A percentile compares a stretch with the other conserved stretches of the same genome.
These are phyloP conservation scores for Drosophila erecta DNA, from an alignment of 1,140 invertebrate genomes.

Conservation along the genomic window DNA sequence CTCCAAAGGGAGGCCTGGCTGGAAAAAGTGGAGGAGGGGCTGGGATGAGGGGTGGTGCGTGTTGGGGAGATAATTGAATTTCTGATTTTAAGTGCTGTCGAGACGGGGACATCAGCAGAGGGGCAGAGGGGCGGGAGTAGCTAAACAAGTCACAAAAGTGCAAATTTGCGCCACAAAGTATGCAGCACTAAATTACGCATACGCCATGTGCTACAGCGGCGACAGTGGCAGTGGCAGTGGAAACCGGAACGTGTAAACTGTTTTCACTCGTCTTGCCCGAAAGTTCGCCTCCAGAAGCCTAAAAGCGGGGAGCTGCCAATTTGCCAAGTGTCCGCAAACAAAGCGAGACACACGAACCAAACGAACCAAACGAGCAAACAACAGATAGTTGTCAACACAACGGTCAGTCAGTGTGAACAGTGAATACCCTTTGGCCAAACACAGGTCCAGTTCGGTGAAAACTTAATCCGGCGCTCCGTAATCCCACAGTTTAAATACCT, in stretches of 20 bases:
- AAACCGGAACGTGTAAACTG: constrained; percentile 68
- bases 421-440: not conserved
- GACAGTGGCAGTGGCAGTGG: constrained; percentile 10
- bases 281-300: constrained; percentile 5
- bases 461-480: too few species aligned
- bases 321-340: constrained; percentile 79
- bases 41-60: constrained; percentile 4
- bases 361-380: constrained; percentile 42
- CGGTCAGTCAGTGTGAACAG: not conserved
- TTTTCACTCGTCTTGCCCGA: constrained; percentile 19
- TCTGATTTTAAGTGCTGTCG: constrained; percentile 78
- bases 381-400: constrained; percentile 35
- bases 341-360: constrained; percentile 43
- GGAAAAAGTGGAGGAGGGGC: not conserved
- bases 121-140: too few species aligned
- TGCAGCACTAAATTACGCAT: constrained; percentile 81
- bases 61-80: constrained; percentile 74
- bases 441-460: too few species aligned
- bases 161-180: constrained; percentile 76
- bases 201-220: constrained; percentile 57
- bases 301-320: constrained; percentile 50
- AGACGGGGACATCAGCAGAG: constrained; percentile 15
- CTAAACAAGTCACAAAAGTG: constrained; percentile 81
- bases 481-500: too few species aligned
- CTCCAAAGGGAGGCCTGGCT: constrained; percentile 1